These are phyloP conservation scores for Drymonia ruficornis DNA, from an alignment of 2,888 invertebrate genomes.

Conservation along the genomic window DNA sequence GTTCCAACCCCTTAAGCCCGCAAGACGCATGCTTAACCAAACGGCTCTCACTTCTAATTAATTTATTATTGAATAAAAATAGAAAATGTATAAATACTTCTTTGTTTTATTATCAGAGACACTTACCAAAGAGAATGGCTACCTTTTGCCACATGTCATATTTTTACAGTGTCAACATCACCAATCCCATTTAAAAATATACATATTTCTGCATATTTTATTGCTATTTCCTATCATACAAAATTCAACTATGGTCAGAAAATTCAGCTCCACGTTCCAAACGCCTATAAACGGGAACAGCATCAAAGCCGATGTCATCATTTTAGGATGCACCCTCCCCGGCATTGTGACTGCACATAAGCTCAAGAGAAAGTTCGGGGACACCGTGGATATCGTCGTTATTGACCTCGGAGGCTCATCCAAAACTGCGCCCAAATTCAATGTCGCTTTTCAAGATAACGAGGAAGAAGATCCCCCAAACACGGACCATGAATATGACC, in stretches of 20 bases:
- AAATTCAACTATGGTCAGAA: constrained; percentile 36
- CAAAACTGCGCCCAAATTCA: constrained; percentile 44
- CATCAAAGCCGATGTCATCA: constrained; percentile 71
- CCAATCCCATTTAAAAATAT: not conserved
- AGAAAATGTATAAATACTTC: too few species aligned
- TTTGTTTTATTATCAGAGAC: too few species aligned
- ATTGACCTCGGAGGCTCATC: constrained; percentile 52
- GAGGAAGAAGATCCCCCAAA: constrained; percentile 23
- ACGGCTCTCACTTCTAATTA: too few species aligned
- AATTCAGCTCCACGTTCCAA: constrained; percentile 13
- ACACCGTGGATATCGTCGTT: constrained; percentile 71
- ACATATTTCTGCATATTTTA: too few species aligned
- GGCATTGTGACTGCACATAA: constrained; percentile 77
- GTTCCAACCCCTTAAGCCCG: too few species aligned
- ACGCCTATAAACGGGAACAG: constrained; percentile 22
- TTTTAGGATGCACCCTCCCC: constrained; percentile 74
- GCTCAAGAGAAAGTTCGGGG: constrained; percentile 69
- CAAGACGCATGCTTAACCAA: too few species aligned
- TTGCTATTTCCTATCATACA: not conserved
- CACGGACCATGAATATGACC: constrained; percentile 15
- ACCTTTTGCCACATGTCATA: too few species aligned
- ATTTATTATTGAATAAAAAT: too few species aligned
- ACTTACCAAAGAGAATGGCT: too few species aligned
- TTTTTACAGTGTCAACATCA: not conserved
- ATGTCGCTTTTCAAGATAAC: constrained; percentile 58